Evolutionary conservation across 2,797 vertebrate species (phyloP).

Genomic region (Halcyon chelicuti): DNA sequence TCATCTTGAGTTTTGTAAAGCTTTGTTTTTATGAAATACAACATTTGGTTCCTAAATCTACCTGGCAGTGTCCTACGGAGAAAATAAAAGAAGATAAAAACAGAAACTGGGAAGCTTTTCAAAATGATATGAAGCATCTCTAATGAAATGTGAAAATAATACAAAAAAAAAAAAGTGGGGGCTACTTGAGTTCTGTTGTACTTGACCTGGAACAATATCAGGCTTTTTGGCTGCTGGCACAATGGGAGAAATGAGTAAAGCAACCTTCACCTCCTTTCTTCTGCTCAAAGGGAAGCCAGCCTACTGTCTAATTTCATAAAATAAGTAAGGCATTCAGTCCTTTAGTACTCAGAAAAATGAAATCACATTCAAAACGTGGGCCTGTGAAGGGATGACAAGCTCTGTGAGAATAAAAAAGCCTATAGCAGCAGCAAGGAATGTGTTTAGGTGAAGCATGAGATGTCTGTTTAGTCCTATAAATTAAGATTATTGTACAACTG

Average conservation of each 20-base stretch:
- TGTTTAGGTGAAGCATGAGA: background rate
- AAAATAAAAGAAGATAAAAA: background rate
- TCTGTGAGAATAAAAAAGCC: background rate
- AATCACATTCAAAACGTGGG: background rate
- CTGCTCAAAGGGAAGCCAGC: background rate
- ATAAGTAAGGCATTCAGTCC: background rate
- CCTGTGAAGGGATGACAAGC: background rate
- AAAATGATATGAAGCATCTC: background rate
- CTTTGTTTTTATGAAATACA: background rate
- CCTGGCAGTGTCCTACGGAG: background rate
- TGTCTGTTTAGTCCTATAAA: background rate
- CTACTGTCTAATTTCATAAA: conserved; percentile 29
- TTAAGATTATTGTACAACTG: background rate
- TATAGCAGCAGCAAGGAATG: background rate
- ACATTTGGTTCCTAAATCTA: background rate
- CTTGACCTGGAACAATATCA: background rate
- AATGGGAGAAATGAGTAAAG: background rate
- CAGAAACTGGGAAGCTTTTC: conserved; percentile 5
- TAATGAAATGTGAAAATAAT: conserved; percentile 8
- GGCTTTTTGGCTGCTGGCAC: conserved; percentile 7
- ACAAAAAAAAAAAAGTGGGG: background rate
- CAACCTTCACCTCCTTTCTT: background rate
- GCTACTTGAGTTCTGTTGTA: conserved; percentile 1
- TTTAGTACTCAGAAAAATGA: background rate
- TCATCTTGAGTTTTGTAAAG: background rate